Evolutionary conservation across 2,797 vertebrate species (phyloP).

Genomic region (Fistularia commersonii): DNA sequence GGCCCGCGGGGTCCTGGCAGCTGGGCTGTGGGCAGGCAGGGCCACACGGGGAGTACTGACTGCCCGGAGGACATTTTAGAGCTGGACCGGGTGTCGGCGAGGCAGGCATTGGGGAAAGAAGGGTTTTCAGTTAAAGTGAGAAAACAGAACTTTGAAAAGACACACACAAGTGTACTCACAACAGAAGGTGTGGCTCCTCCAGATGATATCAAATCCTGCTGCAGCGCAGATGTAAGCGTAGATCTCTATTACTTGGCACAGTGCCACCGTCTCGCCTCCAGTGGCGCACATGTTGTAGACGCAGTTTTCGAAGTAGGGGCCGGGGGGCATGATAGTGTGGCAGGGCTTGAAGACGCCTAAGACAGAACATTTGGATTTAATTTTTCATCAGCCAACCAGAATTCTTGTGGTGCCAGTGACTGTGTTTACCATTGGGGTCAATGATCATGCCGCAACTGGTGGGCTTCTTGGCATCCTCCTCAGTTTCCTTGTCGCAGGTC

Average conservation of each 20-base stretch:
- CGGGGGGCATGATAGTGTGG: conserved; percentile 73
- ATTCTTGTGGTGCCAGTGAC: no score
- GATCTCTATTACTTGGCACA: conserved; percentile 85
- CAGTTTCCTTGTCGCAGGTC: conserved; percentile 64
- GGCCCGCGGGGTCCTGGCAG: conserved; percentile 68
- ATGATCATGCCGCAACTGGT: conserved; percentile 80
- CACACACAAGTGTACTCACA: conserved; percentile 71
- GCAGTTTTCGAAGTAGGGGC: conserved; percentile 81
- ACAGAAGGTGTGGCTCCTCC: conserved; percentile 85
- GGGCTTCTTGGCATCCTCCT: conserved; percentile 76
- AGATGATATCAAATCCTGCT: conserved; percentile 75
- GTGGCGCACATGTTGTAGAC: conserved; percentile 84
- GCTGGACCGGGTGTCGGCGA: conserved; percentile 60
- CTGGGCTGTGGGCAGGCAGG: conserved; percentile 77
- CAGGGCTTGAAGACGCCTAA: conserved; percentile 84
- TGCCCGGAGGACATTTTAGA: conserved; percentile 79
- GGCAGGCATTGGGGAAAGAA: background rate
- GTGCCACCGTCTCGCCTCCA: conserved; percentile 73
- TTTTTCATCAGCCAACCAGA: no score
- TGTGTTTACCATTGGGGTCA: conserved; percentile 67
- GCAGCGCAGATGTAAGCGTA: conserved; percentile 82
- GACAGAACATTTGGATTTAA: no score
- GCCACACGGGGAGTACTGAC: conserved; percentile 77
- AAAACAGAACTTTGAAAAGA: no score
- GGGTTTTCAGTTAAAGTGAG: no score